Evolutionary conservation across 2,113 vertebrate genomes (phyloP).

Genomic region (Centropristis striata): DNA sequence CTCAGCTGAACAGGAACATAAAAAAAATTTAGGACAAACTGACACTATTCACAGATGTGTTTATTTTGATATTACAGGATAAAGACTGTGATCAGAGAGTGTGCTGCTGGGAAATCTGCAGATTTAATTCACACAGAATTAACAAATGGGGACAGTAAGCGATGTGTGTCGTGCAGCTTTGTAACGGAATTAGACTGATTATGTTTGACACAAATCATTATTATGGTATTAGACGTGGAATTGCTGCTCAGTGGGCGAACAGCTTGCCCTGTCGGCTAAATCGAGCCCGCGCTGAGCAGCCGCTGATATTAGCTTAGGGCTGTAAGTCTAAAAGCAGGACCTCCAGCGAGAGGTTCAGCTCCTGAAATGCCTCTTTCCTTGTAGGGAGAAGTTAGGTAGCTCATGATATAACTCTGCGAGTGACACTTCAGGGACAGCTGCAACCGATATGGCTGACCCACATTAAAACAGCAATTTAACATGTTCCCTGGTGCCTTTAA

Average conservation of each 20-base stretch:
- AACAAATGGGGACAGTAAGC: background rate
- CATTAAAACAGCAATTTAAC: constrained; percentile 60
- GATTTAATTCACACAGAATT: background rate
- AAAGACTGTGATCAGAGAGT: background rate
- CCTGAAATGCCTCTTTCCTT: constrained; percentile 78
- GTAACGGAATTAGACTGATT: background rate
- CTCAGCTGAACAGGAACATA: constrained; percentile 78
- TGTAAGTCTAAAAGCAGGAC: constrained; percentile 76
- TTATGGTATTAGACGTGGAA: background rate
- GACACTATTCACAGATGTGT: background rate
- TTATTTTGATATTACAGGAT: background rate
- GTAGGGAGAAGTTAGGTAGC: constrained; percentile 82
- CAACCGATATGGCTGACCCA: constrained; percentile 72
- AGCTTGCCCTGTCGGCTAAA: constrained; percentile 45
- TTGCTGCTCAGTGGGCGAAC: constrained; percentile 6
- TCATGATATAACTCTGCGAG: constrained; percentile 68
- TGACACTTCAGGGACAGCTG: constrained; percentile 83
- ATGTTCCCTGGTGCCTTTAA: constrained; percentile 46
- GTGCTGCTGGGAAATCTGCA: background rate
- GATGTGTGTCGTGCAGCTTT: background rate
- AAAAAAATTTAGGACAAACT: background rate
- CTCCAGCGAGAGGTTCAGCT: constrained; percentile 53
- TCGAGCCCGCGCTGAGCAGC: constrained; percentile 42
- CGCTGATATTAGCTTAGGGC: constrained; percentile 68
- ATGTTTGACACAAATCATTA: background rate